Conservation (phyloP, 2,797 vertebrate genomes). For the Mormyrops attenuatus region DNA sequence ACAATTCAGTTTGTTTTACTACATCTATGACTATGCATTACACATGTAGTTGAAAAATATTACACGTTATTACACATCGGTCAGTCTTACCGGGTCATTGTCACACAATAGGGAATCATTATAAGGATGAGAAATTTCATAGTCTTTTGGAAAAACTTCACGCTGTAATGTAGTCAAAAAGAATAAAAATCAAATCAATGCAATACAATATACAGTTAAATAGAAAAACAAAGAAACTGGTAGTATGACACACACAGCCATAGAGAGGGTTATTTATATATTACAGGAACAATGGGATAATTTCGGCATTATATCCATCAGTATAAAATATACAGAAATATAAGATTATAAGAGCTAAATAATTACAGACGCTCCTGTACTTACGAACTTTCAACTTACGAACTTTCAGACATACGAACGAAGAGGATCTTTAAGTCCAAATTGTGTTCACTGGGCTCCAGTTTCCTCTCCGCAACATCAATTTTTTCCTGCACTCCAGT, state of each 20-base stretch:
- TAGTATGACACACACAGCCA: background rate
- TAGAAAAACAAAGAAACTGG: background rate
- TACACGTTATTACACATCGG: background rate
- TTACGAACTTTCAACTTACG: too few species aligned
- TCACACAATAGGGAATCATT: constrained; percentile 57
- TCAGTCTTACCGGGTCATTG: constrained; percentile 56
- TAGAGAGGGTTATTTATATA: background rate
- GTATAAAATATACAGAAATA: background rate
- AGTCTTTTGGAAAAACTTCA: constrained; percentile 65
- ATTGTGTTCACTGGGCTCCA: too few species aligned
- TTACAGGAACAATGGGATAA: background rate
- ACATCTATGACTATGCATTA: background rate
- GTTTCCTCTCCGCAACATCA: too few species aligned
- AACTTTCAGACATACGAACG: too few species aligned
- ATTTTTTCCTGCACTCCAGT: too few species aligned
- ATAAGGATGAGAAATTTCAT: constrained; percentile 59
- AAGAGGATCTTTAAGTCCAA: too few species aligned
- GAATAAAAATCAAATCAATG: background rate
- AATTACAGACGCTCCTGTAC: too few species aligned
- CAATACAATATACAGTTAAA: background rate
- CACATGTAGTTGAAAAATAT: background rate
- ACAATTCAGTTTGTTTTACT: background rate
- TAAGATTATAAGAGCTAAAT: background rate
- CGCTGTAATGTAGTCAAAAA: constrained; percentile 45
- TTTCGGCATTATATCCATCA: background rate